Evolutionary conservation across 2,113 vertebrate species (phyloP), one percentile per base, ranked within the genome.

Genomic region (Pteronura brasiliensis): DNA sequence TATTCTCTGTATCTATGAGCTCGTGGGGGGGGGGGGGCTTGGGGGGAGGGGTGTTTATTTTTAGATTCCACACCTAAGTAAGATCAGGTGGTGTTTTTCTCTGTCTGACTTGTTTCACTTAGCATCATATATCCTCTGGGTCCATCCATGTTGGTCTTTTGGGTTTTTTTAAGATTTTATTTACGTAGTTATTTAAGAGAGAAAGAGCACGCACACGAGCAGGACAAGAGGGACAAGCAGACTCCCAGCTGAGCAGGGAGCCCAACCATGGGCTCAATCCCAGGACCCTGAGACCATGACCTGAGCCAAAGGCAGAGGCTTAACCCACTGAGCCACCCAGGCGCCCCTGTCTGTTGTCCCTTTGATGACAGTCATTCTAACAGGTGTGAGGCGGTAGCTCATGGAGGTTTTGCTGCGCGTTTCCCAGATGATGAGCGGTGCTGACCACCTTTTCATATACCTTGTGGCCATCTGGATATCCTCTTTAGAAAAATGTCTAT

Each of bases 141-240:
- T 39, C 65, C 42, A 0, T 71, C 25, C 42, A 20, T 52, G 77
- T 4, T 34, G 7, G 34, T 69, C 17, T 69, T 69, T 69, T 69
- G 2, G 29, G 13, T 34, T 69, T 69, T 69, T 69, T 69, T n/a
- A n/a, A 9, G 17, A 10, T 20, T n/a, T 67, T 18, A 67, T 67
- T 69, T n/a, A 65, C 7, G 3, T 67, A 67, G 17, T n/a, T 34
- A 67, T 18, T 63, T 63, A 13, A 63, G 5, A n/a, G 17, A 69
- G 15, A 7, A 7, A 34, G 13, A 65, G 15, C 13, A 11, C 10
- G 2, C 12, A 0, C 31, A 17, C 6, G 0, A 34, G 63, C 63
- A 34, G n/a, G 8, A 20, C 67, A 36, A n/a, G 67, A 69, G 34
- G 67, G 4, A n/a, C 34, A 69, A 21, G 34, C 34, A 69, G 67